A percentile compares a stretch with the other conserved stretches of the same genome.
Conservation (phyloP, 2,113 vertebrate genomes). For the Trematomus loennbergii region DNA sequence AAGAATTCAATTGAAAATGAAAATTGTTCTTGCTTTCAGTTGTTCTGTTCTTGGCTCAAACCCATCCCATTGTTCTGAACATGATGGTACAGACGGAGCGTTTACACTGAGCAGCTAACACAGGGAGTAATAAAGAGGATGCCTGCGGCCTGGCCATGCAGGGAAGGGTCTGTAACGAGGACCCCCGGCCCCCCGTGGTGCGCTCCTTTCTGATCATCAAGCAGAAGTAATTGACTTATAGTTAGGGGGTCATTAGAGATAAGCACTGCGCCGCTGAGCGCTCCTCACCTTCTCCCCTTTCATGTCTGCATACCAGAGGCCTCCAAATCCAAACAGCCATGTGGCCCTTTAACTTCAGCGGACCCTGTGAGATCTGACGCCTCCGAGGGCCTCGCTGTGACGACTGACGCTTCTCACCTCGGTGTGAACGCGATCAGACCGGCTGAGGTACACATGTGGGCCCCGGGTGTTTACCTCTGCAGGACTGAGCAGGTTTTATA, state of each 20-base stretch:
- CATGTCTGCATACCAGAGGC: conserved; percentile 69
- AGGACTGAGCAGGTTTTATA: neutral
- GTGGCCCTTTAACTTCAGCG: neutral
- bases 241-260: conserved; percentile 82
- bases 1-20: too few relatives aligned
- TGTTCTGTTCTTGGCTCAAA: too few relatives aligned
- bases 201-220: conserved; percentile 79
- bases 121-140: neutral
- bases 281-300: conserved; percentile 79
- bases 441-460: neutral
- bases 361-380: conserved; percentile 38
- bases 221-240: conserved; percentile 87
- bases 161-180: conserved; percentile 78
- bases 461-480: neutral
- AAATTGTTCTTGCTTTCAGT: too few relatives aligned
- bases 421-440: conserved; percentile 34
- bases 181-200: conserved; percentile 69
- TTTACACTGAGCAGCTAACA: neutral
- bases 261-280: conserved; percentile 70
- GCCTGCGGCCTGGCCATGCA: neutral
- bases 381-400: conserved; percentile 7
- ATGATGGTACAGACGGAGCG: too few relatives aligned
- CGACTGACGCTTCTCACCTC: conserved; percentile 36
- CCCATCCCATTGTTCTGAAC: neutral
- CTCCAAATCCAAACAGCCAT: conserved; percentile 17